These are phyloP conservation scores for Sycophaga agraensis DNA, from an alignment of 1,140 invertebrate species.

Conservation along the genomic window DNA sequence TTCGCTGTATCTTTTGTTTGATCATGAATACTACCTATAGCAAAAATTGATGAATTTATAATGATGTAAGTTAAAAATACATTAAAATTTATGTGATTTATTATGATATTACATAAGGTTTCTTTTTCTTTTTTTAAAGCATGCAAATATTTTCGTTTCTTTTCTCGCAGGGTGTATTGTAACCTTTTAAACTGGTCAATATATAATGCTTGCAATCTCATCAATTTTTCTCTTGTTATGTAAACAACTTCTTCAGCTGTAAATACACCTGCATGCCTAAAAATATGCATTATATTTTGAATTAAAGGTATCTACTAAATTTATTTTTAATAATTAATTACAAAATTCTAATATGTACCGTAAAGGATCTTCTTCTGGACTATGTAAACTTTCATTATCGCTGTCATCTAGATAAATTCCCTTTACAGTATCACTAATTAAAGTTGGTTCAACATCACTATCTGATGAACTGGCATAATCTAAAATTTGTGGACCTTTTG, in stretches of 20 bases:
- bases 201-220: slow-evolving; percentile 78
- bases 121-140: slow-evolving; percentile 76
- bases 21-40: slow-evolving; percentile 71
- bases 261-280: slow-evolving; percentile 81
- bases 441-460: slow-evolving; percentile 69
- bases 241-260: slow-evolving; percentile 83
- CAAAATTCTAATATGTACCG: slow-evolving; percentile 60
- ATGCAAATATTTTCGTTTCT: slow-evolving; percentile 73
- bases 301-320: not conserved
- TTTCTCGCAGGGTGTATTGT: slow-evolving; percentile 71
- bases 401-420: slow-evolving; percentile 70
- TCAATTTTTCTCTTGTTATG: slow-evolving; percentile 75
- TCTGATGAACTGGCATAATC: slow-evolving; percentile 76
- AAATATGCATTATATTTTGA: slow-evolving; percentile 31
- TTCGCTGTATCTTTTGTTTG: slow-evolving; percentile 68
- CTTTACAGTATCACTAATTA: slow-evolving; percentile 66
- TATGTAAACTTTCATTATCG: slow-evolving; percentile 76
- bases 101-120: slow-evolving; percentile 68
- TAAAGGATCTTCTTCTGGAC: slow-evolving; percentile 73
- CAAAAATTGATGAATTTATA: slow-evolving; percentile 11
- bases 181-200: slow-evolving; percentile 79
- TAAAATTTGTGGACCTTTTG: slow-evolving; percentile 62
- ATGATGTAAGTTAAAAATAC: not conserved
- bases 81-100: not conserved
- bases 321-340: not conserved